Evolutionary conservation across 2,113 vertebrate genomes (phyloP).

Genomic region (Sinocyclocheilus anshuiensis): DNA sequence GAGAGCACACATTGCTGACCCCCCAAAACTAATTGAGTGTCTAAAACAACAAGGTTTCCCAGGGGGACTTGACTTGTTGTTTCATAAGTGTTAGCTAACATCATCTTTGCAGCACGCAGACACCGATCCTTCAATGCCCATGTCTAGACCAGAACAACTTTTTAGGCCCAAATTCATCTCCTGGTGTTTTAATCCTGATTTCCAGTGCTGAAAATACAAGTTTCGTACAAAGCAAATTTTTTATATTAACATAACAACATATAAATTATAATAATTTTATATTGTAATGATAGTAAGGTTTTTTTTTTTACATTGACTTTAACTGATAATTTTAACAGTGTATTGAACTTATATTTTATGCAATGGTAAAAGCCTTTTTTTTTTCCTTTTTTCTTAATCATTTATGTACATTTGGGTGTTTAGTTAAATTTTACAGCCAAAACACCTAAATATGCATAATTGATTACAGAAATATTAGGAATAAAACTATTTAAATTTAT

Average conservation of each 20-base stretch:
- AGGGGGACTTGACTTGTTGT: constrained; percentile 41
- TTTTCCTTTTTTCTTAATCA: too few relatives aligned
- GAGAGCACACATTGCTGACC: constrained; percentile 15
- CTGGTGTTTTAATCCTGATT: constrained; percentile 46
- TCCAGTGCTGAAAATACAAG: constrained; percentile 33
- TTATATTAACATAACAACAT: background rate
- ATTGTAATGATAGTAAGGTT: background rate
- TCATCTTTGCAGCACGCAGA: constrained; percentile 48
- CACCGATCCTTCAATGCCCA: constrained; percentile 52
- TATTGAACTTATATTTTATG: background rate
- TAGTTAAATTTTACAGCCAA: too few relatives aligned
- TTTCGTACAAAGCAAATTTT: too few relatives aligned
- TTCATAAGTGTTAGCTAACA: constrained; percentile 49
- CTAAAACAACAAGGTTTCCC: constrained; percentile 56
- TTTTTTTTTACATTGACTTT: background rate
- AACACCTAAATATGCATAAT: too few relatives aligned
- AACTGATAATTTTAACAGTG: background rate
- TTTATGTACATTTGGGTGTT: background rate
- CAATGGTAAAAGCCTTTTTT: too few relatives aligned
- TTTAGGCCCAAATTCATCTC: constrained; percentile 53
- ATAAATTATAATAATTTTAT: background rate
- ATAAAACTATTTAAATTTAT: too few relatives aligned
- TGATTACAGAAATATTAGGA: too few relatives aligned
- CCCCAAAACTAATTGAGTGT: constrained; percentile 56
- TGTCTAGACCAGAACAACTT: constrained; percentile 48